These are phyloP conservation scores for Otis tarda DNA, from an alignment of 2,113 vertebrate species.

Conservation along the genomic window DNA sequence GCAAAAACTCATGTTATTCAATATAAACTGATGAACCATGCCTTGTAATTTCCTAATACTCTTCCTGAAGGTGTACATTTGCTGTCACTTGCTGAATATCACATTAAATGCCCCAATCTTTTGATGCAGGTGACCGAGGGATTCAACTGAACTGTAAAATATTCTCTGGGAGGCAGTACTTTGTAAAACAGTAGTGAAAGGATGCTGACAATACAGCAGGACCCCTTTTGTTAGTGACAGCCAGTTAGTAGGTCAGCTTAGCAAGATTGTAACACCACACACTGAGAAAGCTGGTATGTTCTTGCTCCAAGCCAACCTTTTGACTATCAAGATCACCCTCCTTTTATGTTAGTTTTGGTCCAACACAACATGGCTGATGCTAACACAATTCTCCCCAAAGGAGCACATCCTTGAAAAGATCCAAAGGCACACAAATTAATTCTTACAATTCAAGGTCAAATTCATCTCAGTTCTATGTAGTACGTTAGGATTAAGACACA, in stretches of 20 bases:
- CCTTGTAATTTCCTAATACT: background rate
- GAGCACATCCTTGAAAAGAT: background rate
- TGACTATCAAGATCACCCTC: background rate
- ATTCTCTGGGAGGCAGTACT: background rate
- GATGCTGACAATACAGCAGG: background rate
- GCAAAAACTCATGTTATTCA: background rate
- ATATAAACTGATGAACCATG: background rate
- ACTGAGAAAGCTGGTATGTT: background rate
- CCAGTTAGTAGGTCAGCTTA: background rate
- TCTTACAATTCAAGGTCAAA: background rate
- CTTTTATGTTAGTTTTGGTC: background rate
- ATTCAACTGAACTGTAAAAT: background rate
- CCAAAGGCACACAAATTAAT: background rate
- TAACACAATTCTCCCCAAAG: background rate
- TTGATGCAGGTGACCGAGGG: background rate
- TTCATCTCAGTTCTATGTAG: background rate
- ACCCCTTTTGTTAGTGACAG: background rate
- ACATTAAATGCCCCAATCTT: background rate
- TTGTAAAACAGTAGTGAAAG: background rate
- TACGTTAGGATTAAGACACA: background rate
- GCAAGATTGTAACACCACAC: background rate
- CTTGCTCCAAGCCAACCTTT: background rate
- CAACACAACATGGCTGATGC: background rate
- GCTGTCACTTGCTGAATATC: background rate
- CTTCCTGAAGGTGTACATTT: background rate